Base-by-base conservation (phyloP, 2,797 vertebrate species). In the Bradypus variegatus region DNA sequence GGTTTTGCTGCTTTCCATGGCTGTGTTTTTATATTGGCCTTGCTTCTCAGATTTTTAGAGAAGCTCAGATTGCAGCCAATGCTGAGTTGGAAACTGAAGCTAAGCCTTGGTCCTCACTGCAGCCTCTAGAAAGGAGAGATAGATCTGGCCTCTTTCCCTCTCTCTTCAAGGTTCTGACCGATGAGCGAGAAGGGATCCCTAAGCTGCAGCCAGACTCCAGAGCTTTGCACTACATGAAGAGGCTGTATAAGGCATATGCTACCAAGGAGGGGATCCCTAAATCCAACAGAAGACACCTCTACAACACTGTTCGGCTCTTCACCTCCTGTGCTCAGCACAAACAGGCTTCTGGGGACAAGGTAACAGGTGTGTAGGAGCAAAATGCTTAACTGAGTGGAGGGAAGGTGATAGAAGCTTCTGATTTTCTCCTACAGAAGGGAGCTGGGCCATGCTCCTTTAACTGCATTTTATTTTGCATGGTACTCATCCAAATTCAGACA, bases 301-400 rank as follows among this genome's bases (percentile, higher is more conserved):
- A 98, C 93, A 99, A 99, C 97, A 99, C 98, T 0, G 97, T 99
- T 31, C 97, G 99, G 7, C 97, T 99, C 78, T 98, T 99, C 95
- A 98, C 98, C 3, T 98, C 99, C 0, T 97, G 96, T n/a, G 97
- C 98, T 14, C 98, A 98, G 27, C 98, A 98, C 91, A 80, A 88
- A 91, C 96, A 76, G 78, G 14, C 7, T n/a, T 82, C 48, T 50
- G 12, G 86, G 33, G 85, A 88, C 70, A 92, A 67, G 18, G 23
- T 7, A 2, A 93, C 73, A 96, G 97, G 97, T 97, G 93, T 23
- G 97, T 92, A 78, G 69, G 27, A 92, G 36, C 18, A 58, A 29
- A 41, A 25, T 65, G 69, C 7, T 0, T 41, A n/a, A 11, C 11
- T 27, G 10, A 14, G 7, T 21, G 31, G 4, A 3, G 48, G 55